Conservation (phyloP, 2,113 vertebrate genomes). For the Mohoua ochrocephala region DNA sequence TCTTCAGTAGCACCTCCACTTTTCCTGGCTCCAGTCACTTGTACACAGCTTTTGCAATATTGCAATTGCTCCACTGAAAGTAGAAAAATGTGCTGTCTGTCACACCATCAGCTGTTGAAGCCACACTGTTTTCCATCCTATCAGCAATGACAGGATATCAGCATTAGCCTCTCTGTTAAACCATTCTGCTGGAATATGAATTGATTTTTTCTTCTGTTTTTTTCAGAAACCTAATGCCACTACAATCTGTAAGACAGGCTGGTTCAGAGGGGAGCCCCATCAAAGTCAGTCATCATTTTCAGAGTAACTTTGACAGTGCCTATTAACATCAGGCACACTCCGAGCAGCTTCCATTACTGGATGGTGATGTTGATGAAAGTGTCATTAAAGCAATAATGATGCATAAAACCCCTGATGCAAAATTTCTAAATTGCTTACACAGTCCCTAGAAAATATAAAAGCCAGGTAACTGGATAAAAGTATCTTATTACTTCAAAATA, state of each 20-base stretch:
- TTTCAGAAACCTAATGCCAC: background rate
- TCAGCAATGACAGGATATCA: background rate
- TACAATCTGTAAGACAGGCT: background rate
- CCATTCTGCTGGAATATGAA: background rate
- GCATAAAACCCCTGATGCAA: background rate
- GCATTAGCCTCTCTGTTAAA: background rate
- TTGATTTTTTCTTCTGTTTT: background rate
- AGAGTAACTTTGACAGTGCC: background rate
- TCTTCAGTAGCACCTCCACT: background rate
- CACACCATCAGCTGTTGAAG: background rate
- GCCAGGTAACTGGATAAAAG: background rate
- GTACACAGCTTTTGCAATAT: background rate
- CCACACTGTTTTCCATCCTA: background rate
- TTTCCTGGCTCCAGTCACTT: background rate
- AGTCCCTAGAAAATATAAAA: background rate
- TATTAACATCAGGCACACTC: background rate
- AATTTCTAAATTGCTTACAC: background rate
- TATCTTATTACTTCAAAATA: background rate
- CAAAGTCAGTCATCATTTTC: constrained; percentile 2
- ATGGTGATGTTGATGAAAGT: background rate
- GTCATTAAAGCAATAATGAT: background rate
- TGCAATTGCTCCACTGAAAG: background rate
- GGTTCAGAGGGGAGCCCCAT: background rate
- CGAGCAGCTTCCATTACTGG: background rate
- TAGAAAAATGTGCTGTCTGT: constrained; percentile 5